phyloP scores from a whole-genome alignment of 2,888 invertebrate species.

The Agriopis leucophaearia region DNA sequence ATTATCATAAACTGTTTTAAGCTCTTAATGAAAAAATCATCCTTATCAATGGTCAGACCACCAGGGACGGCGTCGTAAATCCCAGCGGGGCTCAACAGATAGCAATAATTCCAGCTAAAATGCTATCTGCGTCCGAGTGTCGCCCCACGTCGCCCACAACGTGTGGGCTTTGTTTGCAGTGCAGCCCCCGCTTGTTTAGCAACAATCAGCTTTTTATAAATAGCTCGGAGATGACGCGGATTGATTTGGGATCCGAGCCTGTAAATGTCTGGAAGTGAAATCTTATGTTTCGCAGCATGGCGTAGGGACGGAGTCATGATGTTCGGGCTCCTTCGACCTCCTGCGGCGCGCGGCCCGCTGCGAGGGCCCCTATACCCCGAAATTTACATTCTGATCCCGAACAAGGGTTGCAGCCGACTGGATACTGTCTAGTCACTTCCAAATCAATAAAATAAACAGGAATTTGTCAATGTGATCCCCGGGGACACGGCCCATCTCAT shows the following conservation, averaged over 20 bases:
- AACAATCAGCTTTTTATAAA: conserved; percentile 61
- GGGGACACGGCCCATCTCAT: conserved; percentile 52
- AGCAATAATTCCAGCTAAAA: conserved; percentile 45
- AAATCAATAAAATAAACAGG: conserved; percentile 68
- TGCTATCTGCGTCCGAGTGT: conserved; percentile 53
- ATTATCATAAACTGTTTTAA: conserved; percentile 13
- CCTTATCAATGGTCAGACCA: conserved; percentile 43
- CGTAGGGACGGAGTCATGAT: conserved; percentile 74
- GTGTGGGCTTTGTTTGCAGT: conserved; percentile 62
- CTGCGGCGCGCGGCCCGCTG: conserved; percentile 68
- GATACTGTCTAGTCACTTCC: conserved; percentile 65
- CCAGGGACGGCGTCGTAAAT: conserved; percentile 48
- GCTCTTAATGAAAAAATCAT: conserved; percentile 17
- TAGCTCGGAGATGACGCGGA: conserved; percentile 68
- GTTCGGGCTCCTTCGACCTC: conserved; percentile 59
- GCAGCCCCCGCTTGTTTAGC: conserved; percentile 62
- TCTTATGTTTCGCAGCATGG: conserved; percentile 83
- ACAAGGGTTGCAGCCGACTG: conserved; percentile 61
- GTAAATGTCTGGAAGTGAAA: conserved; percentile 76
- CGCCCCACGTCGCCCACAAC: conserved; percentile 46
- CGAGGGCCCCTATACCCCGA: conserved; percentile 64
- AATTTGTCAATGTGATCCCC: conserved; percentile 64
- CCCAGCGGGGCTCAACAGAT: conserved; percentile 53
- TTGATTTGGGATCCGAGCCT: conserved; percentile 73
- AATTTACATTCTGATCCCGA: conserved; percentile 77